Percentiles rank a stretch among this genome's conserved stretches.
These are phyloP conservation scores for Lytechinus variegatus DNA, from an alignment of 35 echinoderm and acorn worm species.

Conservation along the genomic window DNA sequence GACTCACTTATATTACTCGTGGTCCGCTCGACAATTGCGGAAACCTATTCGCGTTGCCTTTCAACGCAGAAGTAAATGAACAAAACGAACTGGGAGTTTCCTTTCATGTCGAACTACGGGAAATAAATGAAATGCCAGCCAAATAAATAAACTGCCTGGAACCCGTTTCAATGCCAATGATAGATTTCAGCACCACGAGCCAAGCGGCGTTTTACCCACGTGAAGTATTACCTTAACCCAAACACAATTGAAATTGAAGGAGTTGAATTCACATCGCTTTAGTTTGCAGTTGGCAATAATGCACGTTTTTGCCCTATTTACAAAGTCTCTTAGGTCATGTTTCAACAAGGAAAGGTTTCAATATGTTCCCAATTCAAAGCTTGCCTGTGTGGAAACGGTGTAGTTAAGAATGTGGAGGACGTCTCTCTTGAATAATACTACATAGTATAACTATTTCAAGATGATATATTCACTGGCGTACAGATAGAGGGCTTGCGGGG, in stretches of 20 bases:
- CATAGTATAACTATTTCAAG: too few relatives aligned
- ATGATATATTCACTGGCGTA: too few relatives aligned
- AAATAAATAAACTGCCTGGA: neutral
- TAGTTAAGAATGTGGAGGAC: neutral
- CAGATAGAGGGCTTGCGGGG: too few relatives aligned
- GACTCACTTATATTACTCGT: neutral
- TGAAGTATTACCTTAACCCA: neutral
- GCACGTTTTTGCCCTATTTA: neutral
- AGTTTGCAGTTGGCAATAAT: neutral
- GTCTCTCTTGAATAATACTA: too few relatives aligned
- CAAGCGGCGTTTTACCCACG: neutral
- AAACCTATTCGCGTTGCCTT: neutral
- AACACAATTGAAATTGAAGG: neutral
- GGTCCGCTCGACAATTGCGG: neutral
- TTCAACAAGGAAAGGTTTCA: neutral
- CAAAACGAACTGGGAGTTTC: neutral
- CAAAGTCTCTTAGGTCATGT: neutral
- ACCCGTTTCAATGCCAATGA: neutral
- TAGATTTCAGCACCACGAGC: neutral
- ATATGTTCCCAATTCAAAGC: neutral
- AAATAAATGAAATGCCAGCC: slow-evolving; percentile 3
- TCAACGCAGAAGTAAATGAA: neutral
- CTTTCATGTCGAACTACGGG: neutral
- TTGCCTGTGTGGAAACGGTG: neutral
- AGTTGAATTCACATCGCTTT: neutral